These are phyloP conservation scores for Podarcis muralis DNA, from an alignment of 2,113 vertebrate species.

Conservation along the genomic window DNA sequence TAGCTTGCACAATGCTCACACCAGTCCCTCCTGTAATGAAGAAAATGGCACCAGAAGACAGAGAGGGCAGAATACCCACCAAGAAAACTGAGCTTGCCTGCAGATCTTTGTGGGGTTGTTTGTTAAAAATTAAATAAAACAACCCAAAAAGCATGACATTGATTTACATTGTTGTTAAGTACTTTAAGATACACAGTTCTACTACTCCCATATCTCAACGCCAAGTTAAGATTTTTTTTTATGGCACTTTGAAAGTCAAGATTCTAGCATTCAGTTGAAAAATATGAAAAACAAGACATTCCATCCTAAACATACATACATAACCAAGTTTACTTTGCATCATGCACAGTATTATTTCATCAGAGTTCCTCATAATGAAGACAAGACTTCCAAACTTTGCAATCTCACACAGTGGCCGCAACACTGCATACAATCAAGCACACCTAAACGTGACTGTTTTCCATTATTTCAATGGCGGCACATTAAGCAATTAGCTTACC, in stretches of 20 bases:
- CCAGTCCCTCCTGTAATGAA: not conserved
- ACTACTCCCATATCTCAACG: not conserved
- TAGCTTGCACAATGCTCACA: not conserved
- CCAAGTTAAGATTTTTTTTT: not conserved
- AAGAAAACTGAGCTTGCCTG: not conserved
- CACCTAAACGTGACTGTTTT: too few relatives aligned
- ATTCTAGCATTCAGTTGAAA: not conserved
- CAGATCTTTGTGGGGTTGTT: not conserved
- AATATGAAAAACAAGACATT: not conserved
- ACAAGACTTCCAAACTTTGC: not conserved
- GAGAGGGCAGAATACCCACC: not conserved
- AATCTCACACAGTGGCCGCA: too few relatives aligned
- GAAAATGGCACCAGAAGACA: not conserved
- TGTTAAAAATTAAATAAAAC: not conserved
- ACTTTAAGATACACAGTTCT: not conserved
- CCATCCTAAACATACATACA: not conserved
- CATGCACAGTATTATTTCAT: not conserved
- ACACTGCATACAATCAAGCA: too few relatives aligned
- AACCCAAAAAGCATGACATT: not conserved
- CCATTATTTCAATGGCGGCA: not conserved
- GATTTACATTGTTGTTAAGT: not conserved
- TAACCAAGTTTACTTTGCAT: not conserved
- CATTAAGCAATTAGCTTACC: conserved; percentile 71
- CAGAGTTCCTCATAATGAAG: not conserved
- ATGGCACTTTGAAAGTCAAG: not conserved